Evolutionary conservation across 2,113 vertebrate species (phyloP), one percentile per base, ranked within the genome.

Genomic region (Columba janthina): DNA sequence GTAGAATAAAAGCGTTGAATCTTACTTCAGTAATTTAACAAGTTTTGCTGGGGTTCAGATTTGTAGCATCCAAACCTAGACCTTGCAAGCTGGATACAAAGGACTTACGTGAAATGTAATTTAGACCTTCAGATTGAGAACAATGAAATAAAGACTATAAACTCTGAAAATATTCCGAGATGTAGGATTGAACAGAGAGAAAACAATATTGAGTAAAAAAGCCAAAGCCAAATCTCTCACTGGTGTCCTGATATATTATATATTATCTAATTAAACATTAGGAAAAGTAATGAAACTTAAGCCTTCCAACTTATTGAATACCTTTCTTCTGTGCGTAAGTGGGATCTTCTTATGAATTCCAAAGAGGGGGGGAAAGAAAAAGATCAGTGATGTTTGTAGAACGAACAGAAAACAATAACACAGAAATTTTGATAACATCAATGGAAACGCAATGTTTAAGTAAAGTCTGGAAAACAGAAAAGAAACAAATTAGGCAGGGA

Each of bases 271-370:
- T 40, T 56, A 88, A 66, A 31, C 46, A 91, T 40, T 75, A 69
- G 38, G 85, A 90, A 95, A 94, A 95, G 65, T 50, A 90, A 81
- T 72, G 64, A 86, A 89, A 95, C 25, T 67, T 78, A 93, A 89
- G 50, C 82, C 92, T 92, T 96, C 81, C 87, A 95, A 79, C n/a
- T 93, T 78, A 80, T 94, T 97, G 95, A 98, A 98, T 99, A 99
- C 99, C 99, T 99, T 99, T 99, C 98, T 98, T 99, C 95, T 98
- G 99, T 98, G 98, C 95, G 98, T 98, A 99, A 98, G 98, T 99
- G 98, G 98, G 98, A 97, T 99, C 99, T 99, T 99, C 99, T 99
- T 98, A 98, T 97, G 98, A 98, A 98, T 98, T 98, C 98, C 98
- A 98, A 98, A 98, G 97, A 98, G 96, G 90, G 91, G 98, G 98